phyloP scores from a whole-genome alignment of 2,888 invertebrate genomes.

The Scelioninae gen. 2 region DNA sequence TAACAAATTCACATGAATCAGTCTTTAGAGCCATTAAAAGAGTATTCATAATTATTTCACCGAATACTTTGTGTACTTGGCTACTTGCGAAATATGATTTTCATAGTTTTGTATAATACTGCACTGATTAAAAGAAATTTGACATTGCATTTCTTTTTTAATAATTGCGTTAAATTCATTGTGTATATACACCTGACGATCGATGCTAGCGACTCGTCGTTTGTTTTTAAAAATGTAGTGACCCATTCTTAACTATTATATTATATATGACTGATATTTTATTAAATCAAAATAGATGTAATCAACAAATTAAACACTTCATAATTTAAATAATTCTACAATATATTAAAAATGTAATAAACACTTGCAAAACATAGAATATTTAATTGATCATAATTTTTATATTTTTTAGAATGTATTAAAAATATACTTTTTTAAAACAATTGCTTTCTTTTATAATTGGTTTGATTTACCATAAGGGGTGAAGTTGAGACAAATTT shows the following conservation, averaged over 20 bases:
- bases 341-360: too few relatives aligned
- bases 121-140: not conserved
- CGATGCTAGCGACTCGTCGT: not conserved
- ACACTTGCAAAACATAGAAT: too few relatives aligned
- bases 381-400: too few relatives aligned
- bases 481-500: not conserved
- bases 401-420: too few relatives aligned
- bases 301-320: too few relatives aligned
- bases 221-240: not conserved
- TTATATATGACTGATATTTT: not conserved
- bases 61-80: not conserved
- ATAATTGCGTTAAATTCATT: not conserved
- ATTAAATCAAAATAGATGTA: too few relatives aligned
- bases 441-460: too few relatives aligned
- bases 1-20: slow-evolving; percentile 12
- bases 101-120: not conserved
- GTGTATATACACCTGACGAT: not conserved
- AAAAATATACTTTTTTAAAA: too few relatives aligned
- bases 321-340: too few relatives aligned
- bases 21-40: slow-evolving; percentile 14
- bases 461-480: too few relatives aligned
- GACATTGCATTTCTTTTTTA: not conserved
- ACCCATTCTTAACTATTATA: not conserved
- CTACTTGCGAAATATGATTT: not conserved
- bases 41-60: slow-evolving; percentile 5